phyloP scores from a whole-genome alignment of 1,140 invertebrate genomes.

The Caenorhabditis brenneri region DNA sequence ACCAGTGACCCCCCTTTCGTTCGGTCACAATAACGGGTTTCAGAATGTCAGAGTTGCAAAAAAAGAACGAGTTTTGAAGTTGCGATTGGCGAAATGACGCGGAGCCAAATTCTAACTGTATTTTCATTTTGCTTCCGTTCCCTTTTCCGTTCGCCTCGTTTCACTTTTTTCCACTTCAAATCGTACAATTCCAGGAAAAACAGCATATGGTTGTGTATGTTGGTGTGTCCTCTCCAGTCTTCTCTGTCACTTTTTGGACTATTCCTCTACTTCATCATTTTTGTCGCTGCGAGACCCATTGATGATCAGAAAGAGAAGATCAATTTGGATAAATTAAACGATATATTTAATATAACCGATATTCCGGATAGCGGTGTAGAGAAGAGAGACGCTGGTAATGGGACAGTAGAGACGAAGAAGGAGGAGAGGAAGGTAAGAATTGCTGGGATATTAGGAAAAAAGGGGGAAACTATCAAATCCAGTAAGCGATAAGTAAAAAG shows the following conservation, averaged over 20 bases:
- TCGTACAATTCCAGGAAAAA: conserved; percentile 21
- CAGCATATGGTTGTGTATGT: conserved; percentile 21
- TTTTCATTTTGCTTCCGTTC: too few relatives aligned
- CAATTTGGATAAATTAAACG: neutral
- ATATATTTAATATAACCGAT: neutral
- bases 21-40: too few relatives aligned
- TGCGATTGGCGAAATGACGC: too few relatives aligned
- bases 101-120: too few relatives aligned
- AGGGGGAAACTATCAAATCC: too few relatives aligned
- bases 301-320: neutral
- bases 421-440: neutral
- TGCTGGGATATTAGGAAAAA: neutral
- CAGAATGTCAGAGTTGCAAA: too few relatives aligned
- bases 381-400: too few relatives aligned
- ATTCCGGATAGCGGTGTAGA: neutral
- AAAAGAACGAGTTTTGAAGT: too few relatives aligned
- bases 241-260: neutral
- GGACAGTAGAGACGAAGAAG: neutral
- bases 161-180: neutral
- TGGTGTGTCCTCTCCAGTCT: neutral
- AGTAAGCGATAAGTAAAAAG: too few relatives aligned
- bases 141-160: neutral
- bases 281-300: neutral
- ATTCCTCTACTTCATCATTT: neutral
- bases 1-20: too few relatives aligned